Conservation (phyloP, 2,113 vertebrate species). For the Glaucomys volans region DNA sequence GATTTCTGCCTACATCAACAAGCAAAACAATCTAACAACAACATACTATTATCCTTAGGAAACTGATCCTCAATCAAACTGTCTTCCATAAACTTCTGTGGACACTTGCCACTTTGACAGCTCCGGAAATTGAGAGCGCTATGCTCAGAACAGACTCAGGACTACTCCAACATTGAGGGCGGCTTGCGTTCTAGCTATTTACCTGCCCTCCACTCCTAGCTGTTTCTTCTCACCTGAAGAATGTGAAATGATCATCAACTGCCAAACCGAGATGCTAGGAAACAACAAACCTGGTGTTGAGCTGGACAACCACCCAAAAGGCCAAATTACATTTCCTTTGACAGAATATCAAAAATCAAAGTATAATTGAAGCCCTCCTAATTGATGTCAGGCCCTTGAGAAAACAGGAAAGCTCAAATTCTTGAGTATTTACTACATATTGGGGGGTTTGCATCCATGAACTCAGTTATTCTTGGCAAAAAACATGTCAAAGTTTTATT, state of each 20-base stretch:
- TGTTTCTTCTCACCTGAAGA: neutral
- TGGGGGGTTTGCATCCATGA: neutral
- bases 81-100: slow-evolving; percentile 55
- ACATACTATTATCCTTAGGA: neutral
- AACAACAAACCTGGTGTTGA: neutral
- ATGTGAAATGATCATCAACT: neutral
- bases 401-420: slow-evolving; percentile 31
- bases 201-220: neutral
- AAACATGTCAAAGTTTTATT: neutral
- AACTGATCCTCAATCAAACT: slow-evolving; percentile 44
- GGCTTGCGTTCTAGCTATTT: neutral
- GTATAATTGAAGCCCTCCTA: neutral
- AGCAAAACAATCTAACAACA: slow-evolving; percentile 51
- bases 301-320: neutral
- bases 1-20: slow-evolving; percentile 61
- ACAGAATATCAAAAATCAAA: slow-evolving; percentile 2
- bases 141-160: neutral
- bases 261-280: neutral
- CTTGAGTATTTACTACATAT: neutral
- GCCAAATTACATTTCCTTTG: neutral
- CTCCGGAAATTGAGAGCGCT: slow-evolving; percentile 6
- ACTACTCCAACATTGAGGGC: neutral
- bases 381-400: neutral
- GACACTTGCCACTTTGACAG: neutral
- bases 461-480: slow-evolving; percentile 38